phyloP scores from a whole-genome alignment of 2,888 invertebrate species.

The Omphaloscelis lunosa region DNA sequence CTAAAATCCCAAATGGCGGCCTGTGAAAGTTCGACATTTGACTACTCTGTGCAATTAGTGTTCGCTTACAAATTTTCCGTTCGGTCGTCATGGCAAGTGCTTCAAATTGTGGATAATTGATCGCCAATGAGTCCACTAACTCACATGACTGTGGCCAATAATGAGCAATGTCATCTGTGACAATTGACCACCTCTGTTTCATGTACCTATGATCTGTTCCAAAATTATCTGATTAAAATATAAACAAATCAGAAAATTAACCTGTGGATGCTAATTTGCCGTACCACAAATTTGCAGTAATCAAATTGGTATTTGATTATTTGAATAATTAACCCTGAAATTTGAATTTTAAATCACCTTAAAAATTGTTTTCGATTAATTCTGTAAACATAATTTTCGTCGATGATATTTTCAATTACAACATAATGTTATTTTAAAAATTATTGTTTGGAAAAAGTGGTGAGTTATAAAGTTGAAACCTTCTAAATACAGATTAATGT shows the following conservation, averaged over 20 bases:
- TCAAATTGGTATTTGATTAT: neutral
- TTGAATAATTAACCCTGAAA: neutral
- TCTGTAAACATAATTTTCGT: neutral
- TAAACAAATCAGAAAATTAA: neutral
- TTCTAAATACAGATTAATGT: neutral
- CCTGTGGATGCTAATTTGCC: neutral
- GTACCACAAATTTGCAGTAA: too few species aligned
- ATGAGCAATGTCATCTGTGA: conserved; percentile 69
- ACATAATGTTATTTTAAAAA: neutral
- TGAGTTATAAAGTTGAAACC: neutral
- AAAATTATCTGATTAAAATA: neutral
- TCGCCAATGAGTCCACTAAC: conserved; percentile 82
- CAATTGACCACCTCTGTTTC: conserved; percentile 67
- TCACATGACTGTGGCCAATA: conserved; percentile 80
- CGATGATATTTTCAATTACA: neutral
- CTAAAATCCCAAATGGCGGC: conserved; percentile 70
- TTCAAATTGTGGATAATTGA: conserved; percentile 88
- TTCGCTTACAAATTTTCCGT: conserved; percentile 78
- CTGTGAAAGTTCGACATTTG: conserved; percentile 77
- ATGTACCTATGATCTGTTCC: conserved; percentile 25
- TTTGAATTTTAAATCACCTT: neutral
- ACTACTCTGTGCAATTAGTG: conserved; percentile 86
- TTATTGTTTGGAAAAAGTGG: too few species aligned
- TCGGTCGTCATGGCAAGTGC: conserved; percentile 82
- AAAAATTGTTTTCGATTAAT: neutral